Evolutionary conservation across 1,140 invertebrate species (phyloP), one percentile per base, ranked within the genome.

Genomic region (Drosophila bocki): DNA sequence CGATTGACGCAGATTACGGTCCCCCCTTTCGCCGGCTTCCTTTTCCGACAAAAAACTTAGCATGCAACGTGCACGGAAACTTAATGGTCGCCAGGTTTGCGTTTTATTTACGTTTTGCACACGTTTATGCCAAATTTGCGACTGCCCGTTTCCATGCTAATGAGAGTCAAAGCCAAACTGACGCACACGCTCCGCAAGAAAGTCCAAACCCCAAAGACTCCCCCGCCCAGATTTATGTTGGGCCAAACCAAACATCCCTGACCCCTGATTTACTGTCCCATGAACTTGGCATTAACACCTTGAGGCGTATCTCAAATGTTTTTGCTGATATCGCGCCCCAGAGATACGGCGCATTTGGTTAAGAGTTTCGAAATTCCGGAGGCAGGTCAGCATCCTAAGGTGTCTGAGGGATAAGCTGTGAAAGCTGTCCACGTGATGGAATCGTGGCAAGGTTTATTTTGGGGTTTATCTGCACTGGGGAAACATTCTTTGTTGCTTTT

Each of bases 91-190:
- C 45, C 67, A 37, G 37, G 15, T 42, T 51, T 56, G 22, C 12
- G 68, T 69, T 70, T 70, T 70, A 50, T 71, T 72, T 71, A 71
- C 69, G 67, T 72, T 72, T 72, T 72, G 69, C 67, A 74, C 68
- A 72, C 37, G 67, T 42, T 71, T 59, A 50, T 41, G 53, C 67
- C 67, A 72, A 72, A 74, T 60, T 59, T 35, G 53, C 56, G 54
- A 47, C 58, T 47, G 53, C 45, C 68, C 54, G 29, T 51, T 57
- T 51, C 70, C 68, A 74, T 74, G 70, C 70, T 74, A 74, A 74
- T 74, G 54, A 60, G 53, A 51, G 67, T 2, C 53, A 33, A 37
- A 50, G 19, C 19, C 17, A 13, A 41, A 50, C 54, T 74, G 70
- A 74, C 67, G 70, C 69, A 35, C 29, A 35, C 17, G 39, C n/a